These are phyloP conservation scores for Indicator maculatus DNA, from an alignment of 2,113 vertebrate species.

Conservation along the genomic window DNA sequence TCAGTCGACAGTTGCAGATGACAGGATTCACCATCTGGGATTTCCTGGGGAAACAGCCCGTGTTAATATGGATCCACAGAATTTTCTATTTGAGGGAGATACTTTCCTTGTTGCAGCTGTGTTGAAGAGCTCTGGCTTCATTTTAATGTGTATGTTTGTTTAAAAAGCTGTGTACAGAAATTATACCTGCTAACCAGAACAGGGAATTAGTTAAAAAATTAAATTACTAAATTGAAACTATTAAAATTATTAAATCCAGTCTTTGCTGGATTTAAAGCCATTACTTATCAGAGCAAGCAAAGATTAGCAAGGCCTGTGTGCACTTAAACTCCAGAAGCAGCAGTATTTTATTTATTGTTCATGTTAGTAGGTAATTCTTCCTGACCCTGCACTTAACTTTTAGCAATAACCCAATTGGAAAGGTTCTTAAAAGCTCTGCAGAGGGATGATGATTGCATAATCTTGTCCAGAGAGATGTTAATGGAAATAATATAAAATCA, in stretches of 20 bases:
- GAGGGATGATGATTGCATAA: neutral
- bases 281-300: neutral
- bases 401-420: neutral
- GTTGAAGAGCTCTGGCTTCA: neutral
- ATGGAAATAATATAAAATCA: neutral
- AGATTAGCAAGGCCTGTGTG: neutral
- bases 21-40: neutral
- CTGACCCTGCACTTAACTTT: constrained; percentile 18
- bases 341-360: neutral
- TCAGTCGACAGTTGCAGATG: neutral
- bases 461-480: neutral
- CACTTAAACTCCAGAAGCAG: neutral
- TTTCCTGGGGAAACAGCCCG: neutral
- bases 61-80: fast-evolving
- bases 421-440: neutral
- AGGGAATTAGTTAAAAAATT: neutral
- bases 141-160: neutral
- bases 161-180: neutral
- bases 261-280: neutral
- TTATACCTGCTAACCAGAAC: neutral
- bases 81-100: neutral
- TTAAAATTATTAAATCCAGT: too few species aligned
- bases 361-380: neutral
- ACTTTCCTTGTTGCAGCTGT: neutral
- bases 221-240: too few species aligned